Base-by-base conservation (phyloP, 2,888 invertebrate species). In the Tuta absoluta region DNA sequence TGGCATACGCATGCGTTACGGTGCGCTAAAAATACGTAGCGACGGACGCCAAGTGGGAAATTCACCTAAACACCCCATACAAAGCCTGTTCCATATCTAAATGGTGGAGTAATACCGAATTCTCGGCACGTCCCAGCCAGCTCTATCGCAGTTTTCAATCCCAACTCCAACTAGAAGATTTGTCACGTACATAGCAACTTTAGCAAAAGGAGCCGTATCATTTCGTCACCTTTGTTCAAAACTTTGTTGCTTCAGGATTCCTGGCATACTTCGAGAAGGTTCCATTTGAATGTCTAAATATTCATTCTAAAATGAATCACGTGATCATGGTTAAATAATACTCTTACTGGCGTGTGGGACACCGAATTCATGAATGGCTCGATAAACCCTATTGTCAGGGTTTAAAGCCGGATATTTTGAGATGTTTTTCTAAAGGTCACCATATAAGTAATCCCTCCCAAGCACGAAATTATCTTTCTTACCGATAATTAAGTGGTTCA, bases 121-220 rank as follows among this genome's bases (percentile, higher is more conserved):
- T 89, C 91, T 71, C 72, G 67, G 80, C 91, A 90, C 91, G 90
- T 89, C 78, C 74, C 71, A 77, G 73, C 80, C 79, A 80, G 84
- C 84, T 89, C 89, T 89, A 90, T 89, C 87, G 87, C 85, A 90
- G 89, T 91, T 91, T 91, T 91, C 91, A 90, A 90, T 91, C 87
- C 87, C 75, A 84, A 86, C 81, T 86, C 82, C 85, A 88, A 86
- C 86, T 86, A 82, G 86, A 84, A 89, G 90, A 91, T 89, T 90
- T 89, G 91, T 90, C 91, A 90, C 91, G 91, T 90, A 85, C 88
- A 80, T 82, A 82, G 81, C 85, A 88, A 90, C 84, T 89, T 86
- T 89, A 81, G 84, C 80, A 87, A 88, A 66, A 85, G 84, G 82
- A 80, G 82, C 81, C 82, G 78, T 84, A 86, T 86, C 87, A 87